Base-by-base conservation (phyloP, 2,888 invertebrate genomes). In the Poecilus cupreus region DNA sequence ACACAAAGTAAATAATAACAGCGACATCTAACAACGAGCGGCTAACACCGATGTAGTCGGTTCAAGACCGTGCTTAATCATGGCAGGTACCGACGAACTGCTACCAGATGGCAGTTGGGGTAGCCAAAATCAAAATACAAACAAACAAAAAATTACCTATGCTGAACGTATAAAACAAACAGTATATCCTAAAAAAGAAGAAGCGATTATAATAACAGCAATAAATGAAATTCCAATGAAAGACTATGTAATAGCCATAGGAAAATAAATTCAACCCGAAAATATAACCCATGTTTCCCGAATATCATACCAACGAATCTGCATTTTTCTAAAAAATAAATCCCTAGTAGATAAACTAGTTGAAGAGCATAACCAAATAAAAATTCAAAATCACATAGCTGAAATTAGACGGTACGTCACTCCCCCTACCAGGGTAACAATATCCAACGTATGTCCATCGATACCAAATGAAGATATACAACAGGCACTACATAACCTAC, bases 361-460 rank as follows among this genome's bases (percentile, higher is more conserved):
- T 11, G 43, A 18, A 10, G 46, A 60, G 8, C n/a, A 74, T 13
- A 81, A 81, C 2, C n/a, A 16, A 20, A 68, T 80, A 16, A 75
- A 16, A 39, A 60, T 80, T 8, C 20, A 22, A 6, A 51, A 75
- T 5, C 32, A 39, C 18, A 26, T 13, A 18, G 13, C 77, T 18
- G 46, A 68, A 16, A 76, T 81, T 6, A 64, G 77, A 26, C 70
- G 39, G 3, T 49, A 80, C 3, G 32, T 57, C 3, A 18, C 54
- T 10, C 51, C 26, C 22, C 16, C 39, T 26, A 82, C 70, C 46
- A 49, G 82, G 46, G 57, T 82, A 16, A 80, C 76, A n/a, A 51
- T 82, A 18, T 81, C 72, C 3, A 75, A 80, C 22, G 60, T 80
- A 2, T 57, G 43, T 5, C 78, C 80, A 18, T 37, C 32, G 37